Evolutionary conservation across 37 sponge, comb jelly and placozoan species (phyloP), one percentile per base, ranked within the genome.

Genomic region (Mnemiopsis leidyi): DNA sequence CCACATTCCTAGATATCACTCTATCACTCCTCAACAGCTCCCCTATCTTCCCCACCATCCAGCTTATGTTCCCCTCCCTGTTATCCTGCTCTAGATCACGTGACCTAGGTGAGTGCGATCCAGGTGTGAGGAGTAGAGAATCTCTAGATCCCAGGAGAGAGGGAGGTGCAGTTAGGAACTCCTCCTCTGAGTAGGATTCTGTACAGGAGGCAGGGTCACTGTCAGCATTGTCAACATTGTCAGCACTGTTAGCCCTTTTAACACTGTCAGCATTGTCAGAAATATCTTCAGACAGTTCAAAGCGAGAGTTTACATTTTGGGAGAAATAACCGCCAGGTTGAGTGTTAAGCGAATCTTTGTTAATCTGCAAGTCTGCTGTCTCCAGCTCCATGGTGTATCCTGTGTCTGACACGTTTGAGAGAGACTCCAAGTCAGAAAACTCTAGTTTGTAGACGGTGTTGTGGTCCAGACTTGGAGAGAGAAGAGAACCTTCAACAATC

Each of bases 1-100:
- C 33, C 79, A 77, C 79, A 34, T 77, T 77, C 36, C 20, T 32
- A 9, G 26, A 31, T 77, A 77, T 77, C 79, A 77, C 79, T 13
- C 32, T 31, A 77, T 77, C 79, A 32, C 79, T 77, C 36, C 33
- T 31, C 32, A 77, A 77, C 79, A 77, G 36, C 1, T 0, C 18
- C 79, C 33, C 79, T 28, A 77, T 32, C 79, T 34, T 77, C 79
- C 36, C 79, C 32, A 77, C 35, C 79, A 34, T 34, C 79, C 79
- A 77, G 18, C 61, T 48, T 5, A 48, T 13, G 13, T 48, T 13
- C 61, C 61, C 13, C 61, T 48, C 61, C 13, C 61, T 48, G 5
- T 48, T 48, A 18, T 5, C 5, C 13, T 5, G 5, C 61, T 48
- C 13, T 13, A 48, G 9, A 48, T 48, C 61, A n/a, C 18, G 68